Percentiles rank a stretch among this genome's conserved stretches.
Conservation (phyloP, 2,113 vertebrate species). For the Gallinago jamesoni region DNA sequence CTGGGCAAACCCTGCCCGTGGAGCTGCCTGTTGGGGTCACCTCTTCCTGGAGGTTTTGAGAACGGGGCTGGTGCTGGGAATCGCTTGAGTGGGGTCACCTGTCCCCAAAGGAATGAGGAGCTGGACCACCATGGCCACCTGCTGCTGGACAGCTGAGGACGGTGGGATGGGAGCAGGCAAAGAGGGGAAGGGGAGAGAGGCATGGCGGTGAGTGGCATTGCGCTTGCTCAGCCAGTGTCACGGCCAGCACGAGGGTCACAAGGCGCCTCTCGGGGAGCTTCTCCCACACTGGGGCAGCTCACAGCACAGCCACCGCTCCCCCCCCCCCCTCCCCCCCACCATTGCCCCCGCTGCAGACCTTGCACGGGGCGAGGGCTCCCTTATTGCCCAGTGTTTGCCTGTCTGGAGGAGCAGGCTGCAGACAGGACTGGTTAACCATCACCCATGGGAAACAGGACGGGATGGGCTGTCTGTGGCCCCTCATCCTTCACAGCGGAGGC, state of each 20-base stretch:
- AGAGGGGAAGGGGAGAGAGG: background rate
- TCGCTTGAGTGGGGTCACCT: background rate
- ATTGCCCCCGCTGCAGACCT: accelerated
- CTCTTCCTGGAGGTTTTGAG: background rate
- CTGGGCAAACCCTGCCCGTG: background rate
- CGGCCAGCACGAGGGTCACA: background rate
- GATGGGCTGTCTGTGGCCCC: background rate
- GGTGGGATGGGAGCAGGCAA: background rate
- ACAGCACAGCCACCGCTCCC: background rate
- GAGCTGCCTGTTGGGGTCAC: background rate
- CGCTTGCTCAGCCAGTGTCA: constrained; percentile 37
- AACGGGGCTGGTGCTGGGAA: background rate
- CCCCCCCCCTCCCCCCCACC: no score
- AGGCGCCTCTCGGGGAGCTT: background rate
- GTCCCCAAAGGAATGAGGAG: background rate
- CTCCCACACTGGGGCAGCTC: background rate
- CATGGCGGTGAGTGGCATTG: background rate
- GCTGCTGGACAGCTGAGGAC: background rate
- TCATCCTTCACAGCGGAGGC: background rate
- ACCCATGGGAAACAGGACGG: background rate
- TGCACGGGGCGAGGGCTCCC: background rate
- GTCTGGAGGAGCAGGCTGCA: background rate
- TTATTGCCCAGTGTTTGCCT: background rate
- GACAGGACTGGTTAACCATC: background rate
- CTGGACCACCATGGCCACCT: background rate